Percentiles rank a stretch among this genome's conserved stretches.
Evolutionary conservation across 1,140 invertebrate genomes (phyloP).

Genomic region (Adoxophyes honmai): DNA sequence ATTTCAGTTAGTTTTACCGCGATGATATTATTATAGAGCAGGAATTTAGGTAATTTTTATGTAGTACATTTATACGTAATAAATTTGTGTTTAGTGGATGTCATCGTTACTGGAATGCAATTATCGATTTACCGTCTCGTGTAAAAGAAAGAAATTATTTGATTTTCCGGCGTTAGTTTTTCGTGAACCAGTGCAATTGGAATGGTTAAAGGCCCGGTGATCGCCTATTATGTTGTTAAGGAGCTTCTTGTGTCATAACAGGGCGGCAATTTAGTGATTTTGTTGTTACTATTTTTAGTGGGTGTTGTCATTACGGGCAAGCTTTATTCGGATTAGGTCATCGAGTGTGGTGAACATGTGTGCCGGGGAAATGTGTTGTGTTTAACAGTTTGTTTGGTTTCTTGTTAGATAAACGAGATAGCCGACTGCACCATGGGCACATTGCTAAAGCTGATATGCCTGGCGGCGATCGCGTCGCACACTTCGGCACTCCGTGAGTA

Average conservation of each 20-base stretch:
- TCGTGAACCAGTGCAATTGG: conserved; percentile 36
- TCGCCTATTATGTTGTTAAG: conserved; percentile 26
- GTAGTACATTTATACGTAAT: conserved; percentile 13
- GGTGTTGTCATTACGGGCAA: conserved; percentile 71
- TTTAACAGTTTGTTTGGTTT: conserved; percentile 60
- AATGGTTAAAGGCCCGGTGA: conserved; percentile 33
- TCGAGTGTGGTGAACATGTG: conserved; percentile 71
- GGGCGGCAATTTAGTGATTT: conserved; percentile 36
- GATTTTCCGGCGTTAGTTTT: conserved; percentile 38
- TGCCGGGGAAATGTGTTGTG: conserved; percentile 61
- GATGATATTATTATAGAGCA: conserved; percentile 66
- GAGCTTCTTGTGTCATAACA: conserved; percentile 43
- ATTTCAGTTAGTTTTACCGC: conserved; percentile 57
- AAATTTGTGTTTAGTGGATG: not conserved
- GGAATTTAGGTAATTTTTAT: conserved; percentile 43
- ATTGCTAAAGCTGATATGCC: conserved; percentile 46
- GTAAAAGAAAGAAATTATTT: conserved; percentile 47
- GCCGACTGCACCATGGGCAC: conserved; percentile 62
- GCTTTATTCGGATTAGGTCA: conserved; percentile 73
- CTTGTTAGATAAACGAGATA: conserved; percentile 59
- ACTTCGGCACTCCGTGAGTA: conserved; percentile 65
- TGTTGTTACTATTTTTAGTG: conserved; percentile 69
- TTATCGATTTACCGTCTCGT: conserved; percentile 61
- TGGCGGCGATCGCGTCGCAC: conserved; percentile 55
- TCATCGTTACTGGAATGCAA: conserved; percentile 32